Percentiles rank a stretch among this genome's conserved stretches.
phyloP scores from a whole-genome alignment of 2,888 invertebrate species.

The Dryocosmus kuriphilus region DNA sequence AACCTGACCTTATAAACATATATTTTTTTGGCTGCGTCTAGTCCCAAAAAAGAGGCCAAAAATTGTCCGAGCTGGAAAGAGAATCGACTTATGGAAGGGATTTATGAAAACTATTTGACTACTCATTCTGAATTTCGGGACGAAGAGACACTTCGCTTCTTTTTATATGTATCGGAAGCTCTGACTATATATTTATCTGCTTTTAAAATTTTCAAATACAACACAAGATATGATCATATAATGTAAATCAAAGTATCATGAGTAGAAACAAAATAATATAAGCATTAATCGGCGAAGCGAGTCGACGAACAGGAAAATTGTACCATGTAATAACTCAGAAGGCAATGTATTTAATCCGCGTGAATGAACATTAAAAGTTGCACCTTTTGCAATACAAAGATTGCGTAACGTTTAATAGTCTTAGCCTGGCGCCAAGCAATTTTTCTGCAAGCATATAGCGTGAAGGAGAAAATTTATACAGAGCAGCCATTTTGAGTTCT shows the following conservation, averaged over 20 bases:
- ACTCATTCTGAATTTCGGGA: no score
- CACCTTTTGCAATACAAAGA: constrained; percentile 43
- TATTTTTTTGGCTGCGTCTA: no score
- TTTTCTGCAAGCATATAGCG: constrained; percentile 41
- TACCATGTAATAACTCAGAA: constrained; percentile 25
- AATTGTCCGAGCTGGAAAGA: no score
- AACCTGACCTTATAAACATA: no score
- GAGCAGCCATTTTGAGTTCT: neutral
- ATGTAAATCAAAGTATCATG: neutral
- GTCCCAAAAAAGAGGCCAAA: no score
- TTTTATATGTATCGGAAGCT: no score
- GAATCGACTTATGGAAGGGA: no score
- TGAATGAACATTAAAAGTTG: constrained; percentile 29
- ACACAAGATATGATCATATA: neutral
- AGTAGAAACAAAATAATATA: constrained; percentile 1
- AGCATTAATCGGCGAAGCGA: constrained; percentile 6
- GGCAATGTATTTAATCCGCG: constrained; percentile 16
- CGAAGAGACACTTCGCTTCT: no score
- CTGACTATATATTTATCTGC: no score
- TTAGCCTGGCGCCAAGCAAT: constrained; percentile 49
- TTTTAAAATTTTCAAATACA: neutral
- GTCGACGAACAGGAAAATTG: constrained; percentile 28
- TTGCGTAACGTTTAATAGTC: constrained; percentile 47
- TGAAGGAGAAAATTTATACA: constrained; percentile 48
- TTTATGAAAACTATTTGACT: no score